These are phyloP conservation scores for Bombyx huttoni DNA, from an alignment of 2,888 invertebrate species.

Conservation along the genomic window DNA sequence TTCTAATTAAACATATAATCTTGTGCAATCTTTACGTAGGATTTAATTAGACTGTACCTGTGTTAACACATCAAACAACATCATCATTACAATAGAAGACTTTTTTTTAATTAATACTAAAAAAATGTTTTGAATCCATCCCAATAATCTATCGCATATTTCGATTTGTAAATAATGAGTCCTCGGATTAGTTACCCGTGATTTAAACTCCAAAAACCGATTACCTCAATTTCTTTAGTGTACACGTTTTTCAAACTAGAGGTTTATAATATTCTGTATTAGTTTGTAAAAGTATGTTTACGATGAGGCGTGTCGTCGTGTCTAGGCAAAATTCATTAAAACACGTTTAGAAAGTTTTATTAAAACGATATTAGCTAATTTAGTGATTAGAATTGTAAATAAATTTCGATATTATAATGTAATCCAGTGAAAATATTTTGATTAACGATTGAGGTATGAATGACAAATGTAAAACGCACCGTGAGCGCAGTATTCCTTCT, in stretches of 20 bases:
- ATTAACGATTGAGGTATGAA: constrained; percentile 18
- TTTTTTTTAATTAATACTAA: background rate
- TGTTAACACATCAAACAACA: constrained; percentile 13
- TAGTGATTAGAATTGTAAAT: constrained; percentile 54
- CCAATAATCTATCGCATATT: constrained; percentile 16
- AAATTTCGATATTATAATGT: constrained; percentile 20
- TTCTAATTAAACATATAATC: constrained; percentile 17
- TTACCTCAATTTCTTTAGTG: constrained; percentile 70
- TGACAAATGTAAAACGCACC: constrained; percentile 26
- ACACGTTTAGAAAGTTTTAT: constrained; percentile 27
- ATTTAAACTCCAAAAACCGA: constrained; percentile 63
- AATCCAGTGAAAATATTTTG: constrained; percentile 30
- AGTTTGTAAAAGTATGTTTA: constrained; percentile 24
- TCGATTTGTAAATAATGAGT: constrained; percentile 60
- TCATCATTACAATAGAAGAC: background rate
- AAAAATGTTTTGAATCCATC: constrained; percentile 8
- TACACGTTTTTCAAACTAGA: constrained; percentile 46
- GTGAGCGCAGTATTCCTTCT: constrained; percentile 45
- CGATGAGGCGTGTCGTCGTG: background rate
- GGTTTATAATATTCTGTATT: constrained; percentile 45
- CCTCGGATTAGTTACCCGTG: constrained; percentile 67
- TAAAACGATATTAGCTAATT: constrained; percentile 37
- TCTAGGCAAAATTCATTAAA: constrained; percentile 17
- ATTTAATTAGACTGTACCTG: constrained; percentile 37
- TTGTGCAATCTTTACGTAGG: constrained; percentile 45